These are phyloP conservation scores for Trichosurus vulpecula DNA, from an alignment of 2,797 vertebrate species.

Conservation along the genomic window DNA sequence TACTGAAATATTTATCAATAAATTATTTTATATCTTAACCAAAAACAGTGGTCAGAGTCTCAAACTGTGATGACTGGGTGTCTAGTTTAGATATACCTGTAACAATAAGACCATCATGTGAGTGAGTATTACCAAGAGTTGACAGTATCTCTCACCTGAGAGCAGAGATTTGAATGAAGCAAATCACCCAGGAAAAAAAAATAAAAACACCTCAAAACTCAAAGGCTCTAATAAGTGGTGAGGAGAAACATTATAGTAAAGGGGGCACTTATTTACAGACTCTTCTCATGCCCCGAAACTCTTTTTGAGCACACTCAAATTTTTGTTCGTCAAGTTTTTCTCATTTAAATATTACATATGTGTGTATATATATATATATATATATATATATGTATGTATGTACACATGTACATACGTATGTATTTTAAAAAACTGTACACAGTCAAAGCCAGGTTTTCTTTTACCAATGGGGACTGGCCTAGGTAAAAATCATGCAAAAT, in stretches of 20 bases:
- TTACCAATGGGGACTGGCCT: background rate
- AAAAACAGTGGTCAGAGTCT: background rate
- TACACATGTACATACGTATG: background rate
- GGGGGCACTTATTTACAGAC: background rate
- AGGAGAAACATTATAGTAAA: background rate
- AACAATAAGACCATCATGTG: background rate
- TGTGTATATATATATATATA: too few species aligned
- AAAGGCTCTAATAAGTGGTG: background rate
- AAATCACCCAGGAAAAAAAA: background rate
- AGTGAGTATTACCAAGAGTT: background rate
- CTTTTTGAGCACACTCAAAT: background rate
- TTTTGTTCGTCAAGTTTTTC: background rate
- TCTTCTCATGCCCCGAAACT: background rate
- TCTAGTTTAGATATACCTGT: background rate
- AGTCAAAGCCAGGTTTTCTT: background rate
- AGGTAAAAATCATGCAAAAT: background rate
- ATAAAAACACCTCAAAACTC: background rate
- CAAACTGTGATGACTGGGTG: background rate
- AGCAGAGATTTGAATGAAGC: background rate
- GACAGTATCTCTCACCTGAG: background rate
- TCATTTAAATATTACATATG: background rate
- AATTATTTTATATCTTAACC: background rate
- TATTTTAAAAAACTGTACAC: background rate
- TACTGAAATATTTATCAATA: background rate
- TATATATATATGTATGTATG: too few species aligned